Conservation (phyloP, 2,797 vertebrate species). For the Chaunax sp. region DNA sequence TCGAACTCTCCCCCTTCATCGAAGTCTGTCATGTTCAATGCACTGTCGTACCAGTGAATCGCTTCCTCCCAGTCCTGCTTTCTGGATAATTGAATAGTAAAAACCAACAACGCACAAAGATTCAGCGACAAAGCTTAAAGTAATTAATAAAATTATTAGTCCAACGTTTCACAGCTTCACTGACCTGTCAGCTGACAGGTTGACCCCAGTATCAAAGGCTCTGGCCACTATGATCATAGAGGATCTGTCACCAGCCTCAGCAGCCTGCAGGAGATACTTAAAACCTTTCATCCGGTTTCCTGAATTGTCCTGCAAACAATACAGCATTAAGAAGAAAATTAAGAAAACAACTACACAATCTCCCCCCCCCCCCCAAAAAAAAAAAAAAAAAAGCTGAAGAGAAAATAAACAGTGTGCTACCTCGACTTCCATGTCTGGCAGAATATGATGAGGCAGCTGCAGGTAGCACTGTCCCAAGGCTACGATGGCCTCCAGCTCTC, state of each 20-base stretch:
- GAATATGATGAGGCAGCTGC: constrained; percentile 94
- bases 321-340: background rate
- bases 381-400: background rate
- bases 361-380: too few relatives aligned
- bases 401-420: constrained; percentile 66
- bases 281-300: constrained; percentile 92
- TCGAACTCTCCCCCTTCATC: constrained; percentile 97
- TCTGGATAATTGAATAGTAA: constrained; percentile 69
- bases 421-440: constrained; percentile 88
- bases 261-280: constrained; percentile 89
- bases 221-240: constrained; percentile 94
- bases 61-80: constrained; percentile 90
- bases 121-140: background rate
- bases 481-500: constrained; percentile 95
- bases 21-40: constrained; percentile 90
- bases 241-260: constrained; percentile 93
- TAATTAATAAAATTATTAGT: background rate
- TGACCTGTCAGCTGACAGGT: constrained; percentile 91
- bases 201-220: constrained; percentile 90
- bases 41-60: constrained; percentile 88
- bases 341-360: background rate
- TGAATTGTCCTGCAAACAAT: constrained; percentile 85
- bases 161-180: constrained; percentile 16
- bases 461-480: constrained; percentile 91
- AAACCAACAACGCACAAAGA: background rate